Evolutionary conservation across 2,888 invertebrate genomes (phyloP).

Genomic region (Parascotia fuliginaria): DNA sequence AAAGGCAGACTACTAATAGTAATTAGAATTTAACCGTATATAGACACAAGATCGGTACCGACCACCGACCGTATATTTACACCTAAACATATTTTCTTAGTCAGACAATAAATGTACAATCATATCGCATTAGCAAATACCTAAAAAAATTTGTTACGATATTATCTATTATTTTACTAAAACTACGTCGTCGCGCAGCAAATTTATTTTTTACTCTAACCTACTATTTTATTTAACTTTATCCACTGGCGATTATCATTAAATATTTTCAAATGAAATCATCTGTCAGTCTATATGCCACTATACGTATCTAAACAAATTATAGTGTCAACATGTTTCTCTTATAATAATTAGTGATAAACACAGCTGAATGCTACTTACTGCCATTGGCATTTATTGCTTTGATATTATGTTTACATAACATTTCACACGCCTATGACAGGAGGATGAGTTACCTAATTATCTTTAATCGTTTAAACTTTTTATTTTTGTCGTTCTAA

Average conservation of each 20-base stretch:
- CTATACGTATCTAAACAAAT: not conserved
- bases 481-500: not conserved
- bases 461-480: not conserved
- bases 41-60: too few species aligned
- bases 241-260: not conserved
- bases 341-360: slow-evolving; percentile 10
- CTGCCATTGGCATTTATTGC: slow-evolving; percentile 1
- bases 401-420: slow-evolving; percentile 19
- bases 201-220: too few species aligned
- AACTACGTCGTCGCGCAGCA: too few species aligned
- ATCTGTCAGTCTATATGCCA: not conserved
- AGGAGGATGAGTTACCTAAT: not conserved
- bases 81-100: too few species aligned
- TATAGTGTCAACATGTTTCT: slow-evolving; percentile 7
- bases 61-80: too few species aligned
- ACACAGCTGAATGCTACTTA: slow-evolving; percentile 5
- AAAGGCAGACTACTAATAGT: too few species aligned
- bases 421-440: slow-evolving; percentile 7
- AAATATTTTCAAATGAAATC: not conserved
- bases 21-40: too few species aligned
- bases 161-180: too few species aligned
- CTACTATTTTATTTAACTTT: too few species aligned
- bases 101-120: too few species aligned
- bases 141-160: too few species aligned
- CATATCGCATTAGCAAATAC: too few species aligned